Base-by-base conservation (phyloP, 1,140 invertebrate species). In the Penaeus indicus region DNA sequence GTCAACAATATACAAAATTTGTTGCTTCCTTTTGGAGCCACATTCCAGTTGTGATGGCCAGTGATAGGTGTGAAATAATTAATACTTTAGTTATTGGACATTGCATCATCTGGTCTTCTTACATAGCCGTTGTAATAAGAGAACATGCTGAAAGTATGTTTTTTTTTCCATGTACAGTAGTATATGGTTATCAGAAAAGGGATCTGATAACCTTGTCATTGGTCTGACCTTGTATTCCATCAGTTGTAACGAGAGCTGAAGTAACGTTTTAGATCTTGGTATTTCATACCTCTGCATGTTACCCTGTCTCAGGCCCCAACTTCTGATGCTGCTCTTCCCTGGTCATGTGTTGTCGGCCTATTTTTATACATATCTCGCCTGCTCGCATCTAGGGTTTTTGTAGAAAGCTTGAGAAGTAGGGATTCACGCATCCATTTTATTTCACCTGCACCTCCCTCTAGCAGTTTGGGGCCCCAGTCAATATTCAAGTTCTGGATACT, bases 241-340 rank as follows among this genome's bases (percentile, higher is more conserved):
- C 54, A 54, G 54, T 54, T 54, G 54, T 54, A 54, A 54, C 54
- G 38, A 54, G 54, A 54, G 67, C 69, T 85, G 61, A 75, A 77
- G 54, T 72, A 85, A 54, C 77, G 42, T 67, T 61, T 27, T 72
- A 42, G 42, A 75, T 54, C 32, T 77, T 75, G 67, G 84, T 84
- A 22, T 62, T 84, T 69, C 38, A 32, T 85, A 75, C 67, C 54
- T 75, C 42, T 84, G 84, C 67, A 85, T 72, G 84, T 84, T 42
- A 84, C 82, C 54, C 54, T 84, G 62, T 67, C 82, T 84, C 82
- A 84, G 82, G 82, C 69, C 82, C 82, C 82, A 84, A 67, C 82
- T 84, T 84, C 82, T 84, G 63, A 84, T 47, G 63, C 64, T 84
- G 82, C 82, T 84, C 64, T 84, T 84, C 82, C 82, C 82, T 84